Percentiles rank a stretch among this genome's conserved stretches.
These are phyloP conservation scores for Gandaritis pyraliata DNA, from an alignment of 2,888 invertebrate species.

Conservation along the genomic window DNA sequence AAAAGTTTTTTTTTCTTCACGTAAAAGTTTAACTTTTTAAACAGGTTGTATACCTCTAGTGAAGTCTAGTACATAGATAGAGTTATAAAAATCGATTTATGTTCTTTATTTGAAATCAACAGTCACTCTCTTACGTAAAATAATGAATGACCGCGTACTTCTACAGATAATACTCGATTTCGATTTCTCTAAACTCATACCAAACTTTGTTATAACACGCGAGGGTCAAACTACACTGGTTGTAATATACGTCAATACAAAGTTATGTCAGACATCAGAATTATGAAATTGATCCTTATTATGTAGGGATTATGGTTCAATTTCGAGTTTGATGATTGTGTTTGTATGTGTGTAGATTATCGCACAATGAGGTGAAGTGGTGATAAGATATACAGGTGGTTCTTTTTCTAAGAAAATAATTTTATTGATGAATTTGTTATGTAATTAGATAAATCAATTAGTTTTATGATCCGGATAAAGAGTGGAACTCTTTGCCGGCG, in stretches of 20 bases:
- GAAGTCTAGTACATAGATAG: too few relatives aligned
- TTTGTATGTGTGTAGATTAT: constrained; percentile 60
- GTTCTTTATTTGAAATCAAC: too few relatives aligned
- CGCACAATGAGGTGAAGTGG: constrained; percentile 66
- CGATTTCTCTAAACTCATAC: constrained; percentile 26
- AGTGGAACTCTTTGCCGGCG: too few relatives aligned
- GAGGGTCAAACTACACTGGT: constrained; percentile 32
- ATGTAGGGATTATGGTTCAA: constrained; percentile 5
- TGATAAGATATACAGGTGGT: constrained; percentile 76
- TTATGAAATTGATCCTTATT: constrained; percentile 37
- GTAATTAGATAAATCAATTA: not conserved
- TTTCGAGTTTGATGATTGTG: constrained; percentile 30
- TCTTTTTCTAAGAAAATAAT: constrained; percentile 4
- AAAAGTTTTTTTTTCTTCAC: too few relatives aligned
- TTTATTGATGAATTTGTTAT: not conserved
- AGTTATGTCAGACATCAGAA: constrained; percentile 15
- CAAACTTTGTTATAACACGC: constrained; percentile 20
- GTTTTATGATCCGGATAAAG: too few relatives aligned
- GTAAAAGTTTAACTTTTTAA: too few relatives aligned
- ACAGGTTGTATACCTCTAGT: too few relatives aligned
- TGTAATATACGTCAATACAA: constrained; percentile 44
- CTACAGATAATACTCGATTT: constrained; percentile 10
- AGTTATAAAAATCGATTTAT: too few relatives aligned
- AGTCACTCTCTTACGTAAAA: not conserved
- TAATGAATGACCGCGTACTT: constrained; percentile 4